Evolutionary conservation across 2,113 vertebrate genomes (phyloP), one percentile per base, ranked within the genome.

Genomic region (Neoarius graeffei): DNA sequence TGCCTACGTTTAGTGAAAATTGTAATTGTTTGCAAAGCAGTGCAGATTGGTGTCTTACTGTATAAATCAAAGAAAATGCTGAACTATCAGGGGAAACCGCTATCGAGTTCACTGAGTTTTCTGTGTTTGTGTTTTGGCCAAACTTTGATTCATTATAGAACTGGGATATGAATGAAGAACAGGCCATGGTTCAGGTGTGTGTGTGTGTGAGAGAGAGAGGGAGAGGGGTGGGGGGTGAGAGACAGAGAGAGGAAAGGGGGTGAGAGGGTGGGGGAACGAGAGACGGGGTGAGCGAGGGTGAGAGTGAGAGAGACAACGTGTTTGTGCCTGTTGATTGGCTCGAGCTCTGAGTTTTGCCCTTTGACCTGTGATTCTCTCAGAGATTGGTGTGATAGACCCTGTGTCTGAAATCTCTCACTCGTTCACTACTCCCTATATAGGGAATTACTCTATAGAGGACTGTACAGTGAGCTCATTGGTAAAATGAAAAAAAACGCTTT

Each of bases 351-450:
- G 30, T 42, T 19, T 57, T 88, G 52, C 88, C 81, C 89, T 83
- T 54, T 82, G 85, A 86, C 85, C 85, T 20, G 3, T 77, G 87
- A 85, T 85, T 82, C 82, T 85, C 77, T 85, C 82, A 77, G 74
- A 74, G 76, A 54, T n/a, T 13, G 11, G 20, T 57, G 52, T 82
- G 35, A 35, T 35, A 35, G 2, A 35, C 35, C 35, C 35, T 35
- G 35, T 35, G 35, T 35, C 35, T 35, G 35, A 35, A 35, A 35
- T 35, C 35, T 0, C 35, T 35, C 35, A 35, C 35, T 35, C 35
- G 35, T 35, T 35, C 35, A 35, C 35, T 35, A 35, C 35, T 35
- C 35, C 35, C 35, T 35, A 35, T 35, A 35, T 2, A 35, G 35
- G 35, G 35, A 35, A 35, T 35, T 35, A 35, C 35, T 35, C 35